Evolutionary conservation across 2,888 invertebrate species (phyloP).

Genomic region (Calephelis perditalis): DNA sequence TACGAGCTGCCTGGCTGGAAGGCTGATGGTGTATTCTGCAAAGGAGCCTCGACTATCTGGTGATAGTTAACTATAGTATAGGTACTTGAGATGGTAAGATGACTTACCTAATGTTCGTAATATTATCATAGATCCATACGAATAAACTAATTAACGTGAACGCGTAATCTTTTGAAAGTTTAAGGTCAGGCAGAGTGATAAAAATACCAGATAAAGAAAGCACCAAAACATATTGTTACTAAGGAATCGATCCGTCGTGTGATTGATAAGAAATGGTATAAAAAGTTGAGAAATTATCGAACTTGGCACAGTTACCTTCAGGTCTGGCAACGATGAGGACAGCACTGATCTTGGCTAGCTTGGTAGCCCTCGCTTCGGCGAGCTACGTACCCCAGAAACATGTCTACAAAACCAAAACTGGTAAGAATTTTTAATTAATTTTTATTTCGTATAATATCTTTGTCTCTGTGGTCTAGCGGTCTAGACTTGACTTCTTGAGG

Average conservation of each 20-base stretch:
- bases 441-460: too few relatives aligned
- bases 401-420: constrained; percentile 34
- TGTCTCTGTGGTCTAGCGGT: too few relatives aligned
- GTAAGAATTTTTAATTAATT: constrained; percentile 22
- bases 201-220: constrained; percentile 27
- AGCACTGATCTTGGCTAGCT: constrained; percentile 59
- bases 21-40: too few relatives aligned
- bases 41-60: too few relatives aligned
- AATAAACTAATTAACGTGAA: constrained; percentile 1
- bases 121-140: neutral
- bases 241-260: constrained; percentile 21
- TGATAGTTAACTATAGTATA: too few relatives aligned
- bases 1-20: too few relatives aligned
- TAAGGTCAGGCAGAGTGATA: constrained; percentile 26
- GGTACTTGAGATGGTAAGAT: too few relatives aligned
- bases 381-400: constrained; percentile 35
- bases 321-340: constrained; percentile 62
- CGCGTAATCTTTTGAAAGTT: constrained; percentile 15
- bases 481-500: too few relatives aligned
- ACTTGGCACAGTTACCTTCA: constrained; percentile 51
- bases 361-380: constrained; percentile 56
- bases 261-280: constrained; percentile 35
- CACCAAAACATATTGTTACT: constrained; percentile 25
- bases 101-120: too few relatives aligned
- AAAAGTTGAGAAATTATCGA: constrained; percentile 24